A percentile compares a stretch with the other conserved stretches of the same genome.
Evolutionary conservation across 2,797 vertebrate species (phyloP).

Genomic region (Phoebastria nigripes): DNA sequence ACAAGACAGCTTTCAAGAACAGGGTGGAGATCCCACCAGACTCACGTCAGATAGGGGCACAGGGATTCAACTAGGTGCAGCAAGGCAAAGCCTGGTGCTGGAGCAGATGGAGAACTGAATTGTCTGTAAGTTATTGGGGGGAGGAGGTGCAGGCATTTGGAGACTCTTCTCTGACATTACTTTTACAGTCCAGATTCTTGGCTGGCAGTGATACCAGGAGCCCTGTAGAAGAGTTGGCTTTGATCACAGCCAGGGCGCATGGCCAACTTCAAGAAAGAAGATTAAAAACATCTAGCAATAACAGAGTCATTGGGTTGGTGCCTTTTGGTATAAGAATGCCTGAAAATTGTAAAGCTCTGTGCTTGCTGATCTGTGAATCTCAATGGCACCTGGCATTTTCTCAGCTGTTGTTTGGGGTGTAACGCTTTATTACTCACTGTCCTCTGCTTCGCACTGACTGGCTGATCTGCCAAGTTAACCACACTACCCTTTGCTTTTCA

Average conservation of each 20-base stretch:
- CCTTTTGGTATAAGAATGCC: neutral
- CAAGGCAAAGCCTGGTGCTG: neutral
- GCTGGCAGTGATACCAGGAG: neutral
- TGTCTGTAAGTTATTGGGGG: neutral
- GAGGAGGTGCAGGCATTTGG: neutral
- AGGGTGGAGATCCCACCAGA: neutral
- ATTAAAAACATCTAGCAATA: neutral
- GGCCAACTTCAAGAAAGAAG: neutral
- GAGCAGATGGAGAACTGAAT: neutral
- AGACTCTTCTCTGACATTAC: neutral
- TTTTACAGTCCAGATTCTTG: neutral
- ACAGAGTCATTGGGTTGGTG: constrained; percentile 31
- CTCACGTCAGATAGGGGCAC: neutral
- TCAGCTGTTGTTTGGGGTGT: neutral
- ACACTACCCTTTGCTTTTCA: neutral
- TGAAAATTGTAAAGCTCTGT: neutral
- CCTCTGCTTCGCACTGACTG: neutral
- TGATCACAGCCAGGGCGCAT: neutral
- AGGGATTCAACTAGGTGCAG: neutral
- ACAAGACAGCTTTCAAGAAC: neutral
- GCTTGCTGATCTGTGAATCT: neutral
- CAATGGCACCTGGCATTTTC: neutral
- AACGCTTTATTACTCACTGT: neutral
- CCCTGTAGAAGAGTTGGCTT: neutral
- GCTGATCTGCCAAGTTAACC: neutral